Conservation (phyloP, 1,140 invertebrate species). For the Achatina immaculata region DNA sequence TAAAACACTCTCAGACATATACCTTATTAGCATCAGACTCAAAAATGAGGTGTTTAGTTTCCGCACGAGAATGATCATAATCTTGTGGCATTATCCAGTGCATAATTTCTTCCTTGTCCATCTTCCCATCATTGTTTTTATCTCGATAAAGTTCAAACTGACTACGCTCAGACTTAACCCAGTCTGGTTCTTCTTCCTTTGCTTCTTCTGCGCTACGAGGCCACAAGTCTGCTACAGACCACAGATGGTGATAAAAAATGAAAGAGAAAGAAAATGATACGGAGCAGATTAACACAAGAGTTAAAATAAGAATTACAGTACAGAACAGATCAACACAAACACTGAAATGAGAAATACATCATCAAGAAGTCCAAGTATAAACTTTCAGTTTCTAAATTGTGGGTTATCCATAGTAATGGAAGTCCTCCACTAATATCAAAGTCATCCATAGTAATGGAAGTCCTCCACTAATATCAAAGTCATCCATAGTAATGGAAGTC, state of each 20-base stretch:
- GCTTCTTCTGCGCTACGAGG: conserved; percentile 70
- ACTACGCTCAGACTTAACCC: conserved; percentile 94
- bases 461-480: too few species aligned
- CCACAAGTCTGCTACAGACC: conserved; percentile 65
- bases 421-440: too few species aligned
- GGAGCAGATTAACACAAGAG: not conserved
- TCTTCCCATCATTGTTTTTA: conserved; percentile 88
- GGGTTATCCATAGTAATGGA: too few species aligned
- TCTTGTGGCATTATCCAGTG: conserved; percentile 96
- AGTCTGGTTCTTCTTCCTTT: conserved; percentile 88
- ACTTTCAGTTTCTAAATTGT: too few species aligned
- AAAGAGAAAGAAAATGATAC: conserved; percentile 20
- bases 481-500: too few species aligned
- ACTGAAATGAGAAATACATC: too few species aligned
- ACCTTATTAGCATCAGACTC: conserved; percentile 90
- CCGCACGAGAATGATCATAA: conserved; percentile 97
- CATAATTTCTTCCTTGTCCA: conserved; percentile 87
- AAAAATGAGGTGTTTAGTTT: conserved; percentile 94
- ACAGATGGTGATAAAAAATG: conserved; percentile 32
- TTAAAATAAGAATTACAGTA: too few species aligned
- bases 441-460: too few species aligned
- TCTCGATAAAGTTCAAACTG: conserved; percentile 85
- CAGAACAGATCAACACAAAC: too few species aligned
- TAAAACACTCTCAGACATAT: too few species aligned
- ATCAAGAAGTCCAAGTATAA: too few species aligned